phyloP scores from a whole-genome alignment of 1,140 invertebrate genomes.

The Mactra quadrangularis region DNA sequence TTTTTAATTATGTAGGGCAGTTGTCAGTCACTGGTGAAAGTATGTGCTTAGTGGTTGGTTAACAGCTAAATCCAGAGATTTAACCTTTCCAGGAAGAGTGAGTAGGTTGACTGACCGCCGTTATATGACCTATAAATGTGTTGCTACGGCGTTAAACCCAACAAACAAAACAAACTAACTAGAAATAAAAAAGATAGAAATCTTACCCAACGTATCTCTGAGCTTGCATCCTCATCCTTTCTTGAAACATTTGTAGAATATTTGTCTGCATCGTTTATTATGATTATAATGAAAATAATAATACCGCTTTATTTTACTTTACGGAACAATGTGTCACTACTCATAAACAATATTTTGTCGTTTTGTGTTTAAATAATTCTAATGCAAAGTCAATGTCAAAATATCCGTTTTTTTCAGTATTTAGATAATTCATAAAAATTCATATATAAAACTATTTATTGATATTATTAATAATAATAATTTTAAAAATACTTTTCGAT shows the following conservation, averaged over 20 bases:
- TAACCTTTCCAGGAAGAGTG: too few relatives aligned
- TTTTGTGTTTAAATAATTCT: not conserved
- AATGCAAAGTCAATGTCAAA: not conserved
- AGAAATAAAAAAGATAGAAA: not conserved
- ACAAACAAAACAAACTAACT: not conserved
- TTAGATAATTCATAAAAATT: not conserved
- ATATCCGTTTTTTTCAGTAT: not conserved
- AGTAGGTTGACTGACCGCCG: too few relatives aligned
- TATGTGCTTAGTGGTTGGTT: too few relatives aligned
- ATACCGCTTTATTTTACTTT: not conserved
- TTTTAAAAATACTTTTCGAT: too few relatives aligned
- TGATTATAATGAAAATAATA: not conserved
- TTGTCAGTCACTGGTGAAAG: too few relatives aligned
- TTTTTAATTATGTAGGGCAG: too few relatives aligned
- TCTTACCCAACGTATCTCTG: not conserved
- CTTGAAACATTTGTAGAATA: conserved; percentile 41
- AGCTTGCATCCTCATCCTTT: not conserved
- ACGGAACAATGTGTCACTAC: not conserved
- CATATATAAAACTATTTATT: not conserved
- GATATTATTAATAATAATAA: too few relatives aligned
- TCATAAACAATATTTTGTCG: not conserved
- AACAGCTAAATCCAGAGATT: too few relatives aligned
- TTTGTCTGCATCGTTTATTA: conserved; percentile 29
- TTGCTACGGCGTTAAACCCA: too few relatives aligned
- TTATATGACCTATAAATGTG: too few relatives aligned